Conservation (phyloP, 2,797 vertebrate species). For the Crocidura indochinensis region DNA sequence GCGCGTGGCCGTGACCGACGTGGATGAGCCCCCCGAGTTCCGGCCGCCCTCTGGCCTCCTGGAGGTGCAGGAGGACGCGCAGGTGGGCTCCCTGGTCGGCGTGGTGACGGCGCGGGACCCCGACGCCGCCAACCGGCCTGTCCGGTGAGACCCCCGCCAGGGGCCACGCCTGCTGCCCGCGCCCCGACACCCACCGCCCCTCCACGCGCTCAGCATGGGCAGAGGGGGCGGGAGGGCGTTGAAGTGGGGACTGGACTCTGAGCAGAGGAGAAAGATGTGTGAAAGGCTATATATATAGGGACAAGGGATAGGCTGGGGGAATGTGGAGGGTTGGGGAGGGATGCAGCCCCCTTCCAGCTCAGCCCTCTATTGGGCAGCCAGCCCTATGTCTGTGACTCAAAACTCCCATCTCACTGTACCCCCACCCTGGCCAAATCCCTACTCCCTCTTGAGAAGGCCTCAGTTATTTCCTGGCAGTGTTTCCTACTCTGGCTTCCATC, state of each 20-base stretch:
- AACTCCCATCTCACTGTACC: rapidly evolving
- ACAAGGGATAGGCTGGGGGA: too few relatives aligned
- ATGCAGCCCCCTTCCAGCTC: background rate
- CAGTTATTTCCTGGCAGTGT: background rate
- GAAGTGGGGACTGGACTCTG: background rate
- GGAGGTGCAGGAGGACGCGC: slow-evolving; percentile 97
- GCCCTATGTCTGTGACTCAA: background rate
- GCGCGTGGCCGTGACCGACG: slow-evolving; percentile 94
- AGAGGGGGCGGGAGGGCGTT: background rate
- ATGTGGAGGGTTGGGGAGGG: background rate
- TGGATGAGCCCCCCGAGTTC: slow-evolving; percentile 97
- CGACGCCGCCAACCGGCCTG: slow-evolving; percentile 94
- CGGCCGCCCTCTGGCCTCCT: slow-evolving; percentile 92
- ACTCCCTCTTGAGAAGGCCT: rapidly evolving
- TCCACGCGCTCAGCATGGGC: slow-evolving; percentile 21
- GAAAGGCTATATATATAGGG: background rate
- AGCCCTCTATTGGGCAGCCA: background rate
- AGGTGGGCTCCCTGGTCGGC: slow-evolving; percentile 95
- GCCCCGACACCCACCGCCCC: background rate
- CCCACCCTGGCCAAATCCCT: background rate
- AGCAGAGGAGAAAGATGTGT: rapidly evolving
- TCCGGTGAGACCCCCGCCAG: slow-evolving; percentile 92
- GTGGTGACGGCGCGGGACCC: slow-evolving; percentile 96
- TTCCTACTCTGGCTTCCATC: background rate
- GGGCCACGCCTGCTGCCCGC: slow-evolving; percentile 84